phyloP scores from a whole-genome alignment of 1,140 invertebrate genomes.

The Venturia canescens region DNA sequence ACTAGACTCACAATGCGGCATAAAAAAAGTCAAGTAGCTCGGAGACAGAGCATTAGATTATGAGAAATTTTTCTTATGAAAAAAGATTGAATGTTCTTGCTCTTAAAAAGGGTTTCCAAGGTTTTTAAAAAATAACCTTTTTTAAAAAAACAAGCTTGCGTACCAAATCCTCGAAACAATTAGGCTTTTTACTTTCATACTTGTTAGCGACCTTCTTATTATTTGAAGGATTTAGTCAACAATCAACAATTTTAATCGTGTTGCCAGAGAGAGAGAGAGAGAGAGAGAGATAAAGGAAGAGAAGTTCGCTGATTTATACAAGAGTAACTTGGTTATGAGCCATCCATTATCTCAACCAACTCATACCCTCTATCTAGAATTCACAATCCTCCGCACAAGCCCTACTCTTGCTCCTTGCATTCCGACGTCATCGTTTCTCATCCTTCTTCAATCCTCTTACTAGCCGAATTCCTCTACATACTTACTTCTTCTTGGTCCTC shows the following conservation, averaged over 20 bases:
- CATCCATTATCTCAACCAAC: conserved; percentile 55
- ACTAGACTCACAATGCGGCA: neutral
- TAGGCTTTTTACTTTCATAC: neutral
- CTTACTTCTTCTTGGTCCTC: neutral
- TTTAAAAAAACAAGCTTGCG: too few relatives aligned
- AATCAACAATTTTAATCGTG: too few relatives aligned
- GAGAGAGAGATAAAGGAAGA: neutral
- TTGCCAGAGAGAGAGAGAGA: neutral
- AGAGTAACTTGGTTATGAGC: conserved; percentile 58
- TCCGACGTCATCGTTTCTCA: neutral
- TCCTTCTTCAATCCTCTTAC: conserved; percentile 16
- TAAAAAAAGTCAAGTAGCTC: neutral
- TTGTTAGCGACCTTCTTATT: neutral
- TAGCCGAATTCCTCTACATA: neutral
- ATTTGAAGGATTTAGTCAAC: neutral
- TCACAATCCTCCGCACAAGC: conserved; percentile 23
- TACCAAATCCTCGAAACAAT: neutral
- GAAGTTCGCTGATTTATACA: conserved; percentile 31
- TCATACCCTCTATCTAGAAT: conserved; percentile 28
- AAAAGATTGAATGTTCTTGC: too few relatives aligned
- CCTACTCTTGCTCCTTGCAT: conserved; percentile 21
- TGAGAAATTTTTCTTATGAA: too few relatives aligned
- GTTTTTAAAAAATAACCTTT: too few relatives aligned
- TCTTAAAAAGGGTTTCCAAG: neutral
- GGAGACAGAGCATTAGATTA: neutral